Percentiles rank a stretch among this genome's conserved stretches.
phyloP scores from a whole-genome alignment of 2,113 vertebrate genomes.

The Dicaeum eximium region DNA sequence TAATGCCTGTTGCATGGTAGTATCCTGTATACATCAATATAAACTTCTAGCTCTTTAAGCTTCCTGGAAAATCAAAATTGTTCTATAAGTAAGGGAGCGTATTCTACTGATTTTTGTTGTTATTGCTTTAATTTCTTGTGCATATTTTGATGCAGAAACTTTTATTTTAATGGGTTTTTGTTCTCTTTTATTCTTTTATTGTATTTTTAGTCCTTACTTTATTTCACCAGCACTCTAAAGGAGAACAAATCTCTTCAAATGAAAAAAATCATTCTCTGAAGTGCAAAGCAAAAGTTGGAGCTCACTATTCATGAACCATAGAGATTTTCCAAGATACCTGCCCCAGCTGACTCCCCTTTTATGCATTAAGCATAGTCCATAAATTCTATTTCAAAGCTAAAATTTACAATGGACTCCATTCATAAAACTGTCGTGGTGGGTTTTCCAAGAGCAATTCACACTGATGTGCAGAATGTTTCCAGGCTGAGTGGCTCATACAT shows the following conservation, averaged over 20 bases:
- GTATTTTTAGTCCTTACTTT: neutral
- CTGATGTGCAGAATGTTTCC: neutral
- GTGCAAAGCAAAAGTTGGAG: neutral
- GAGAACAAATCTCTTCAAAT: neutral
- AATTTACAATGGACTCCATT: slow-evolving; percentile 44
- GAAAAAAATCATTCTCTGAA: neutral
- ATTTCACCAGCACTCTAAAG: neutral
- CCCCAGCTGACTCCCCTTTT: neutral
- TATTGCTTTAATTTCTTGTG: neutral
- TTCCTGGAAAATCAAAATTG: neutral
- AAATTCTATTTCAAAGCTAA: slow-evolving; percentile 20
- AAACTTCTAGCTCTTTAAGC: neutral
- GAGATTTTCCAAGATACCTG: neutral
- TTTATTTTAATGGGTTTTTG: neutral
- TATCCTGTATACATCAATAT: neutral
- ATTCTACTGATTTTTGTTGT: neutral
- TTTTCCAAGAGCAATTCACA: slow-evolving; percentile 42
- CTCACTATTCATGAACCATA: neutral
- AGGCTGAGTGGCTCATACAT: neutral
- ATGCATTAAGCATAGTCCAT: neutral
- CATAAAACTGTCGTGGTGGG: slow-evolving; percentile 6
- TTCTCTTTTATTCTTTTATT: neutral
- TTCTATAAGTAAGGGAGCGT: neutral
- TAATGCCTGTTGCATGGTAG: neutral
- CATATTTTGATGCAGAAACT: neutral